phyloP scores from a whole-genome alignment of 2,113 vertebrate species.

The Puntigrus tetrazona region DNA sequence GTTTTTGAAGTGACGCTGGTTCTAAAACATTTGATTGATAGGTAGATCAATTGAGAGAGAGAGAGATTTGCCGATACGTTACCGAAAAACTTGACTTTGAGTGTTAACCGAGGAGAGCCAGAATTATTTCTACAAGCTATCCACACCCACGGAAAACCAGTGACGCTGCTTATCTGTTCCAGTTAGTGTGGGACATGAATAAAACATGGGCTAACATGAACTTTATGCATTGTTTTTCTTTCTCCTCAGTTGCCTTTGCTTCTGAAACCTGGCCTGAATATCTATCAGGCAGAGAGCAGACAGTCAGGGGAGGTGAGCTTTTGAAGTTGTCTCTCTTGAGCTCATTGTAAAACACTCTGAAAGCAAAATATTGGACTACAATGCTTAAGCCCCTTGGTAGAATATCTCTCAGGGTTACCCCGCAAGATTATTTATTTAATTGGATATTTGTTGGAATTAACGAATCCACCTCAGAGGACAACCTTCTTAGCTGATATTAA shows the following conservation, averaged over 20 bases:
- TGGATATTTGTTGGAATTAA: slow-evolving; percentile 52
- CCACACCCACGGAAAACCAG: slow-evolving; percentile 52
- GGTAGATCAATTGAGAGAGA: too few species aligned
- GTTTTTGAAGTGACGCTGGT: too few species aligned
- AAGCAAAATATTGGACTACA: slow-evolving; percentile 55
- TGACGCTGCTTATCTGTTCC: slow-evolving; percentile 70
- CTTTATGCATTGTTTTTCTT: slow-evolving; percentile 49
- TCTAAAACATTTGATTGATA: too few species aligned
- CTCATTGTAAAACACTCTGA: slow-evolving; percentile 59
- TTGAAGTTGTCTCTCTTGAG: slow-evolving; percentile 65
- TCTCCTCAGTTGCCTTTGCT: slow-evolving; percentile 40
- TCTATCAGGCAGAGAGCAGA: slow-evolving; percentile 64
- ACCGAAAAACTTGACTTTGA: not conserved
- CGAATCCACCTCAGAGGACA: not conserved
- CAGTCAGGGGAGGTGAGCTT: slow-evolving; percentile 61
- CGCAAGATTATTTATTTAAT: slow-evolving; percentile 54
- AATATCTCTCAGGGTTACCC: slow-evolving; percentile 31
- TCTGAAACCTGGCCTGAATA: slow-evolving; percentile 68
- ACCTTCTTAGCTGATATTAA: not conserved
- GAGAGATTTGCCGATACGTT: not conserved
- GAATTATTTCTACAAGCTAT: slow-evolving; percentile 39
- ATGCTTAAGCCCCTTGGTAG: slow-evolving; percentile 45
- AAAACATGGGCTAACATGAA: slow-evolving; percentile 69
- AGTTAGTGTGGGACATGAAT: slow-evolving; percentile 68
- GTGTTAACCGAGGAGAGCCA: slow-evolving; percentile 33